Percentiles rank a stretch among this genome's conserved stretches.
These are phyloP conservation scores for Morone saxatilis DNA, from an alignment of 2,113 vertebrate species.

Conservation along the genomic window DNA sequence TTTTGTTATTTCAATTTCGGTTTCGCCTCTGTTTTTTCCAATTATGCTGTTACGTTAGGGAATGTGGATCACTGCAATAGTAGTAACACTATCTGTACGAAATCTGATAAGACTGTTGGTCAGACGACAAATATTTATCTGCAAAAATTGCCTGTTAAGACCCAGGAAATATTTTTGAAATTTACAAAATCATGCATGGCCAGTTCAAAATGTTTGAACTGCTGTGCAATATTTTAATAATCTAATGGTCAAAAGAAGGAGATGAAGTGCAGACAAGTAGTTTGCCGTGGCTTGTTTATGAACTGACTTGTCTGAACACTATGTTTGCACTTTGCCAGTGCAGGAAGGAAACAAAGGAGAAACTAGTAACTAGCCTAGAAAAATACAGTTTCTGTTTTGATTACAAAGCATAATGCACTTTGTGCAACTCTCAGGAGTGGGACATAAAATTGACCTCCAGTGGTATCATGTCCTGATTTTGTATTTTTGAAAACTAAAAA, in stretches of 20 bases:
- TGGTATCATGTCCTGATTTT: not conserved
- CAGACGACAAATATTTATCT: constrained; percentile 4
- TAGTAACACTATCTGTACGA: not conserved
- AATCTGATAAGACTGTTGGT: not conserved
- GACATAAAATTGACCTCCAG: constrained; percentile 15
- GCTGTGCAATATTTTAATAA: constrained; percentile 20
- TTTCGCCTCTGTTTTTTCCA: not conserved
- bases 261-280: not conserved
- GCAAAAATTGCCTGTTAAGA: constrained; percentile 11
- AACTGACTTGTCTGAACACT: constrained; percentile 3
- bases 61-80: constrained; percentile 1
- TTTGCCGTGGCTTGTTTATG: not conserved
- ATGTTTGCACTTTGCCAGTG: constrained; percentile 32
- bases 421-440: constrained; percentile 57
- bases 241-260: not conserved
- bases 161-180: not conserved
- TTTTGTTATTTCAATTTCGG: not conserved
- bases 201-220: constrained; percentile 22
- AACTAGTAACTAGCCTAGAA: not conserved
- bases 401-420: constrained; percentile 28
- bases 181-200: not conserved
- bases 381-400: constrained; percentile 11
- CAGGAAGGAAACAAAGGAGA: not conserved
- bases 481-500: constrained; percentile 28
- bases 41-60: not conserved